Percentiles rank a stretch among this genome's conserved stretches.
phyloP scores from a whole-genome alignment of 2,888 invertebrate genomes.

The Macaria liturata region DNA sequence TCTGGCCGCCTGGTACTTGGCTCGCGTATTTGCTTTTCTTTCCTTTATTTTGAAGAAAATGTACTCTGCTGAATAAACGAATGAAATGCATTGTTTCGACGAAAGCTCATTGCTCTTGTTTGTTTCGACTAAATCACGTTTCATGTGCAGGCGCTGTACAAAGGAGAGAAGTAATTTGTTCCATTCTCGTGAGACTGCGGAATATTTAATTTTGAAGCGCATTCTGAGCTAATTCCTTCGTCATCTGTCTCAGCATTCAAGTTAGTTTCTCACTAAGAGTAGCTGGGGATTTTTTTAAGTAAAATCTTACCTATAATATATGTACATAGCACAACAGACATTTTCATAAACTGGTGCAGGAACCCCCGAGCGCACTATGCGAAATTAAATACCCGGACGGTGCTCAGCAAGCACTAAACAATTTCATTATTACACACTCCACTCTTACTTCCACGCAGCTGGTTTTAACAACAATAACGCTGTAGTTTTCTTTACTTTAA shows the following conservation, averaged over 20 bases:
- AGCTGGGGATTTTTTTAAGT: too few relatives aligned
- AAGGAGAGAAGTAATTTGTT: slow-evolving; percentile 9
- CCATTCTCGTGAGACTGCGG: background rate
- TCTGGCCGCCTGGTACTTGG: slow-evolving; percentile 40
- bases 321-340: background rate
- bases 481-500: too few relatives aligned
- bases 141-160: slow-evolving; percentile 7
- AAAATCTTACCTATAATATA: too few relatives aligned
- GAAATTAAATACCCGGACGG: slow-evolving; percentile 6
- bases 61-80: slow-evolving; percentile 19
- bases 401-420: slow-evolving; percentile 1
- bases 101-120: slow-evolving; percentile 11
- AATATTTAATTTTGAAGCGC: too few relatives aligned
- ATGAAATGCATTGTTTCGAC: slow-evolving; percentile 19
- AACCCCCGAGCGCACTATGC: slow-evolving; percentile 7
- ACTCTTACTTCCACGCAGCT: too few relatives aligned
- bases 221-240: too few relatives aligned
- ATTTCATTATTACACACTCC: slow-evolving; percentile 4
- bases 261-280: too few relatives aligned
- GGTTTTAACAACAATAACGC: too few relatives aligned
- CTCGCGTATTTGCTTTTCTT: slow-evolving; percentile 35
- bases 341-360: slow-evolving; percentile 5
- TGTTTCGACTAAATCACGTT: slow-evolving; percentile 13
- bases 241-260: too few relatives aligned
- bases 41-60: slow-evolving; percentile 30